Percentiles rank a stretch among this genome's conserved stretches.
Conservation (phyloP, 2,797 vertebrate genomes). For the Paratrypauchen microcephalus region DNA sequence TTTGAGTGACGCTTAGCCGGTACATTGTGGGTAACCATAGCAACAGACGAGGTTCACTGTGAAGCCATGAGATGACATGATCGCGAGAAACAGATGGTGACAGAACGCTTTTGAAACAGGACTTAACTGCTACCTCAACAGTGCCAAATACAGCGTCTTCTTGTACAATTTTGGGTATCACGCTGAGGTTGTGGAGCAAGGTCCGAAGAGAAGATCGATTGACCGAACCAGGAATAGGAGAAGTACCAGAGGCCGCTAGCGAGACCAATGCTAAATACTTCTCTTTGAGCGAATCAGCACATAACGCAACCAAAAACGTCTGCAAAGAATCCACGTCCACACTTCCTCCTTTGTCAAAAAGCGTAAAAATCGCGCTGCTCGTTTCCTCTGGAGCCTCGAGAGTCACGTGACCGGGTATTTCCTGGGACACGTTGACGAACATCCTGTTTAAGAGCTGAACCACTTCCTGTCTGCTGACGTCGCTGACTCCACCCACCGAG, state of each 20-base stretch:
- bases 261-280: conserved; percentile 85
- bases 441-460: conserved; percentile 68
- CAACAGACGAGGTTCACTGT: conserved; percentile 78
- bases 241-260: conserved; percentile 61
- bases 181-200: conserved; percentile 80
- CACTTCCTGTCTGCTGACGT: conserved; percentile 68
- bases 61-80: conserved; percentile 82
- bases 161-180: conserved; percentile 82
- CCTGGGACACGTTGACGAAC: conserved; percentile 66
- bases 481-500: conserved; percentile 14
- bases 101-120: conserved; percentile 74
- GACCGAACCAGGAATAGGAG: conserved; percentile 57
- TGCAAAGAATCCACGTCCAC: conserved; percentile 70
- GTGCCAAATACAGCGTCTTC: conserved; percentile 70
- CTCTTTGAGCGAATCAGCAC: conserved; percentile 73
- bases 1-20: conserved; percentile 73
- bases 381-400: conserved; percentile 67
- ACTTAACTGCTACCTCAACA: conserved; percentile 74
- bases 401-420: conserved; percentile 60
- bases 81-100: conserved; percentile 62
- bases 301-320: conserved; percentile 77
- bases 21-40: conserved; percentile 83
- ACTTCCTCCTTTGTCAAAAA: conserved; percentile 73
- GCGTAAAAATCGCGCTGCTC: conserved; percentile 64
- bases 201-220: conserved; percentile 73